Evolutionary conservation across 2,888 invertebrate species (phyloP), one percentile per base, ranked within the genome.

Genomic region (Bimastos eiseni): DNA sequence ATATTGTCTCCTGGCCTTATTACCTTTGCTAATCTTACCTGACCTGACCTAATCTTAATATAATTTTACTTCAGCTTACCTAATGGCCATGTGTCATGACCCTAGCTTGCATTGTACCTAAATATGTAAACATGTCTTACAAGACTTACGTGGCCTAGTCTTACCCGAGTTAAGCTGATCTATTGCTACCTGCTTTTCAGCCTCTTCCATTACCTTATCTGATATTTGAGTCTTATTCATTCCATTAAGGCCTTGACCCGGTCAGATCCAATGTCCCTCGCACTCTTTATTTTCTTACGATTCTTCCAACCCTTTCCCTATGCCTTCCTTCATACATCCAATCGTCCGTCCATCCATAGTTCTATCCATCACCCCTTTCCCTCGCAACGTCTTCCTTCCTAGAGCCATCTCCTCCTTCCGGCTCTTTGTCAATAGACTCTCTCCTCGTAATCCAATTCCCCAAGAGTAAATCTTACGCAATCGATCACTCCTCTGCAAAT

Each of bases 401-500:
- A 3, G 49, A 4, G 19, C 21, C 49, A 17, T 49, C 21, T 11
- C 17, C 70, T 70, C 13, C 70, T 17, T 30, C 55, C 55, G 5
- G 70, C n/a, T n/a, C 70, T n/a, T 70, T n/a, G 49, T n/a, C 70
- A 70, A n/a, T 70, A 5, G n/a, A n/a, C 70, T n/a, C 70, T 70
- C 70, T 6, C n/a, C 70, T 70, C n/a, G 2, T 17, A 30, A 70
- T 70, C n/a, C 70, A 70, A 70, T 70, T 70, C 70, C 70, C 70
- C 5, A 8, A 30, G 70, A 70, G 11, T 5, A 70, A n/a, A 70
- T 70, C 70, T 70, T 8, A 30, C 3, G 70, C 70, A 70, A n/a
- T 70, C 70, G 70, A 70, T 70, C 70, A 70, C n/a, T n/a, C 70
- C 70, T 70, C n/a, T 70, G 70, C 70, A 70, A 70, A 70, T 70